Evolutionary conservation across 2,113 vertebrate genomes (phyloP).

Genomic region (Cairina moschata): DNA sequence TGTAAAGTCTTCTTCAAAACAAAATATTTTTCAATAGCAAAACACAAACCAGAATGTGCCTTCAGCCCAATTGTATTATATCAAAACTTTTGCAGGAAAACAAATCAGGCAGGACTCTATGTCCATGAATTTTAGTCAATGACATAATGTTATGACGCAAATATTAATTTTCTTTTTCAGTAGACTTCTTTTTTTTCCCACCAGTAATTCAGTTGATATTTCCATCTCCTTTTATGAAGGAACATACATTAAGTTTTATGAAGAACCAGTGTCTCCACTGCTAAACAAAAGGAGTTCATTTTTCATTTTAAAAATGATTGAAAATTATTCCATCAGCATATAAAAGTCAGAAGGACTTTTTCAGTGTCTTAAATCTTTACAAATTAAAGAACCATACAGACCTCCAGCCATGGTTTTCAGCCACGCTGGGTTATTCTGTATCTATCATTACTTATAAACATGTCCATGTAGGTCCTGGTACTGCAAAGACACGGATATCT

Average conservation of each 20-base stretch:
- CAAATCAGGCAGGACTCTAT: background rate
- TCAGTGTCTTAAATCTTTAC: background rate
- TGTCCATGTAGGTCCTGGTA: background rate
- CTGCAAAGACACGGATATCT: background rate
- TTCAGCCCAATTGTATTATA: background rate
- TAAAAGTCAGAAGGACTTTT: background rate
- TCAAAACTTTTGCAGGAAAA: background rate
- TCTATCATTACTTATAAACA: background rate
- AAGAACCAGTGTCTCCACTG: background rate
- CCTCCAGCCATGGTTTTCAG: background rate
- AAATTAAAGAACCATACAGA: background rate
- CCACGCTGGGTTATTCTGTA: background rate
- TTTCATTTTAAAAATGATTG: background rate
- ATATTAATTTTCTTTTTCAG: background rate
- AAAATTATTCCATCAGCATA: background rate
- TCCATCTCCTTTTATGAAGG: background rate
- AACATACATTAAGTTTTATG: background rate
- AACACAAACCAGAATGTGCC: background rate
- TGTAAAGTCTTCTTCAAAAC: background rate
- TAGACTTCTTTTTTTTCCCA: background rate
- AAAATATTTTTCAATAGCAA: background rate
- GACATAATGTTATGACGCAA: slow-evolving; percentile 3
- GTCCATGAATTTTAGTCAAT: background rate
- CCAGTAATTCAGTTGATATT: background rate
- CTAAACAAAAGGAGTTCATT: background rate